Evolutionary conservation across 1,140 invertebrate species (phyloP).

Genomic region (Habropoda laboriosa): DNA sequence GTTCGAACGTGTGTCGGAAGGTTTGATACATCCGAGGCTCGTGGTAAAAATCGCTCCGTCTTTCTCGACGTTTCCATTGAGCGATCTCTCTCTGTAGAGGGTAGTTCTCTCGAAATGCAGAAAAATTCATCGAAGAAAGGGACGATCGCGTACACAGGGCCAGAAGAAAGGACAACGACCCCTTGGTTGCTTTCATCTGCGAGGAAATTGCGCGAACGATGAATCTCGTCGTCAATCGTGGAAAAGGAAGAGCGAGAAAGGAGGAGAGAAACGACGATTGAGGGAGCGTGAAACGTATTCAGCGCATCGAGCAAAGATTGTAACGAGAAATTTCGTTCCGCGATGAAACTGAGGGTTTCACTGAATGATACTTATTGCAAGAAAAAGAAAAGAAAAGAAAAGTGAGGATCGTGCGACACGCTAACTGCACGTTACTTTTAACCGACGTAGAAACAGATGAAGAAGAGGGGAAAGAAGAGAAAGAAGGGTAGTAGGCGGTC

Average conservation of each 20-base stretch:
- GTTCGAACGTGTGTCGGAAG: background rate
- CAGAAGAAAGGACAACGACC: background rate
- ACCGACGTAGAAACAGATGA: too few species aligned
- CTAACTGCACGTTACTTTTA: constrained; percentile 8
- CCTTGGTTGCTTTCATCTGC: background rate
- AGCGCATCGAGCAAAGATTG: background rate
- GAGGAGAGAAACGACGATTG: background rate
- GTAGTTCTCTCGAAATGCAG: constrained; percentile 28
- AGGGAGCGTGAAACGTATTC: constrained; percentile 18
- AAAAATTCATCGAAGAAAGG: constrained; percentile 24
- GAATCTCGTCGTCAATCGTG: constrained; percentile 28
- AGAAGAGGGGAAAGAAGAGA: too few species aligned
- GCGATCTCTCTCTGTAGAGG: background rate
- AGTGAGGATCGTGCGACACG: background rate
- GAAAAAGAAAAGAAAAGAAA: background rate
- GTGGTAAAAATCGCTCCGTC: constrained; percentile 32
- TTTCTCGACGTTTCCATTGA: constrained; percentile 6
- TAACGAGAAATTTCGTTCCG: background rate
- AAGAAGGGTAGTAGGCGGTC: background rate
- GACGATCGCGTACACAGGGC: background rate
- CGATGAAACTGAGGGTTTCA: background rate
- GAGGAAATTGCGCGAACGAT: constrained; percentile 20
- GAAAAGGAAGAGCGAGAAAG: background rate
- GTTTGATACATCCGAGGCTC: background rate
- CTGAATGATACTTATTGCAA: background rate